Evolutionary conservation across 2,797 vertebrate genomes (phyloP), one percentile per base, ranked within the genome.

Genomic region (Chaenodraco wilsoni): DNA sequence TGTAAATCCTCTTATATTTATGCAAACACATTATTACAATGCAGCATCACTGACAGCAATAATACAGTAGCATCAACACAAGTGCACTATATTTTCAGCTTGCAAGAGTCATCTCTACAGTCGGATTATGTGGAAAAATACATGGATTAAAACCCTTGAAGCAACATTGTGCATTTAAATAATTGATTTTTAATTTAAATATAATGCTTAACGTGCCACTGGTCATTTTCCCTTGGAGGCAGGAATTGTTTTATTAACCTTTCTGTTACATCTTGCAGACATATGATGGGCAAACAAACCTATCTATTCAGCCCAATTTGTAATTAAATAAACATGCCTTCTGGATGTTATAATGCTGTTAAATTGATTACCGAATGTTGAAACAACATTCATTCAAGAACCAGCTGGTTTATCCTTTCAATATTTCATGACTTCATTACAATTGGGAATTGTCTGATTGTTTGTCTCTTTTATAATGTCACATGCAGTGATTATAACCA

Each of bases 391-490:
- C 46, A 4, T n/a, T 21, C n/a, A 59, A 41, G 5, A 76, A 54
- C n/a, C 49, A 52, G 65, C 59, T 46, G 50, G 12, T n/a, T 54
- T 37, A 60, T 58, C 43, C 51, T 69, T 79, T 78, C 19, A 55
- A 0, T 72, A 21, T 63, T 46, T 54, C 55, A 44, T 27, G 44
- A 44, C 58, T 51, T 65, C 65, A 66, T 66, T 69, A 58, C 48
- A 70, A 43, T 80, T 59, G 74, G 17, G 12, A 46, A 69, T 19
- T 55, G 60, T 61, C 56, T 61, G 12, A 21, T 56, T 79, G 58
- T 81, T 72, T 81, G 57, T 79, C 40, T 51, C 14, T 31, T 76
- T 79, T 68, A 45, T 63, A 49, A n/a, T 23, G 69, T 79, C 63
- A 62, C 69, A 65, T 74, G 49, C 71, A 50, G 55, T 70, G 75